Percentiles rank a stretch among this genome's conserved stretches.
phyloP scores from a whole-genome alignment of 1,140 invertebrate genomes.

The Drosophila paulistorum region DNA sequence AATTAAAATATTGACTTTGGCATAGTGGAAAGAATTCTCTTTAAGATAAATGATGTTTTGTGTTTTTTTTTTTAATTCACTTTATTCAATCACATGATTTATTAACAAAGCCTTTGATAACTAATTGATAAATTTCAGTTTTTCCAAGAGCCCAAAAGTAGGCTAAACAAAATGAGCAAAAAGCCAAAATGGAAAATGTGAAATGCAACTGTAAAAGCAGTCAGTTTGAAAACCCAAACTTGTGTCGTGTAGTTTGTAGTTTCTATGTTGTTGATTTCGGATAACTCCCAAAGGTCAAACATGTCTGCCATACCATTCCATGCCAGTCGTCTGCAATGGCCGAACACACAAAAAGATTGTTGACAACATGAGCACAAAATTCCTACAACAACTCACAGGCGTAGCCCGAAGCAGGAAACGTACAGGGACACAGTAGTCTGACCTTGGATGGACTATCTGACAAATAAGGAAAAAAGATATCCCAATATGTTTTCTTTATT shows the following conservation, averaged over 20 bases:
- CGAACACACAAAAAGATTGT: conserved; percentile 13
- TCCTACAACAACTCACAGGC: not conserved
- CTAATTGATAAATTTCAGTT: conserved; percentile 25
- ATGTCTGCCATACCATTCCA: not conserved
- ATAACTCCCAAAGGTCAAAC: conserved; percentile 10
- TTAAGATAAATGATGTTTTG: too few species aligned
- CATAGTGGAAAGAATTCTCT: too few species aligned
- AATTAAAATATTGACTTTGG: too few species aligned
- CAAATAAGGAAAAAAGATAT: too few species aligned
- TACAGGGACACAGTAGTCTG: not conserved
- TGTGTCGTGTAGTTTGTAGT: conserved; percentile 33
- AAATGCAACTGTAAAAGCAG: conserved; percentile 17
- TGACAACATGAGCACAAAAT: conserved; percentile 21
- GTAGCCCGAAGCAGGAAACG: not conserved
- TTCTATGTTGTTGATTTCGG: conserved; percentile 11
- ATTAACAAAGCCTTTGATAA: not conserved
- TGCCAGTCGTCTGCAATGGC: conserved; percentile 5
- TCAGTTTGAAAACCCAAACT: conserved; percentile 49
- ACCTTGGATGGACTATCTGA: too few species aligned
- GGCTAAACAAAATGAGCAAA: conserved; percentile 46
- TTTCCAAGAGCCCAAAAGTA: conserved; percentile 34
- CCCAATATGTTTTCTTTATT: too few species aligned
- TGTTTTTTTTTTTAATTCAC: too few species aligned
- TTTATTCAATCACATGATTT: too few species aligned
- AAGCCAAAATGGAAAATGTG: conserved; percentile 10